Conservation (phyloP, 2,113 vertebrate genomes). For the Tor tambroides region DNA sequence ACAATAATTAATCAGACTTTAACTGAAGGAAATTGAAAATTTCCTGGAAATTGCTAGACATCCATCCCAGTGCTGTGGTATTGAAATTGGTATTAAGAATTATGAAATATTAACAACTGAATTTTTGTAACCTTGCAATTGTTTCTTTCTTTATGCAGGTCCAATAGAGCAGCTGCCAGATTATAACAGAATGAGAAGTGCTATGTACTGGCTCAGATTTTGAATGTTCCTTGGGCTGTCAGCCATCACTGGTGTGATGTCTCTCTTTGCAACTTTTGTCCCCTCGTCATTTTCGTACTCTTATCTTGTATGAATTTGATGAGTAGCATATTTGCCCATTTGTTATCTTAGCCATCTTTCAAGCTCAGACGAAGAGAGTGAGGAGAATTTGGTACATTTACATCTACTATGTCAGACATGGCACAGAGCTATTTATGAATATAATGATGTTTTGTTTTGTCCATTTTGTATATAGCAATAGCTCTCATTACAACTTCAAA, state of each 20-base stretch:
- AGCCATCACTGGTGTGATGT: constrained; percentile 42
- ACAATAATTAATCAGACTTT: background rate
- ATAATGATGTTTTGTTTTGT: constrained; percentile 73
- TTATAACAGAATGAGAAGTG: constrained; percentile 93
- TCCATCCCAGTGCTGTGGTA: background rate
- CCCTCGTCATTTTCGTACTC: constrained; percentile 18
- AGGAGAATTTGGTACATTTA: constrained; percentile 11
- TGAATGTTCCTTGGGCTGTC: constrained; percentile 66
- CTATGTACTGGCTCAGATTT: constrained; percentile 94
- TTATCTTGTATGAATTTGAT: background rate
- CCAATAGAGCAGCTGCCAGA: constrained; percentile 91
- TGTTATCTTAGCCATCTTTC: background rate
- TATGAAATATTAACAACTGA: background rate
- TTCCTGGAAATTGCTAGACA: background rate
- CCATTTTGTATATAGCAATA: constrained; percentile 79
- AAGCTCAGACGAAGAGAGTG: background rate
- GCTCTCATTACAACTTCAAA: constrained; percentile 69
- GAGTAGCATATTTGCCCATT: background rate
- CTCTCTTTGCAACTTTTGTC: constrained; percentile 40
- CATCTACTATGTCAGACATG: constrained; percentile 44
- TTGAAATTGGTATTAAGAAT: background rate
- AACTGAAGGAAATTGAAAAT: background rate
- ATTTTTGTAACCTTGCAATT: constrained; percentile 21
- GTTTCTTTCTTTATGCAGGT: constrained; percentile 74
- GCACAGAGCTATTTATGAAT: constrained; percentile 74